These are phyloP conservation scores for Drosophila recens DNA, from an alignment of 2,888 invertebrate genomes.

Conservation along the genomic window DNA sequence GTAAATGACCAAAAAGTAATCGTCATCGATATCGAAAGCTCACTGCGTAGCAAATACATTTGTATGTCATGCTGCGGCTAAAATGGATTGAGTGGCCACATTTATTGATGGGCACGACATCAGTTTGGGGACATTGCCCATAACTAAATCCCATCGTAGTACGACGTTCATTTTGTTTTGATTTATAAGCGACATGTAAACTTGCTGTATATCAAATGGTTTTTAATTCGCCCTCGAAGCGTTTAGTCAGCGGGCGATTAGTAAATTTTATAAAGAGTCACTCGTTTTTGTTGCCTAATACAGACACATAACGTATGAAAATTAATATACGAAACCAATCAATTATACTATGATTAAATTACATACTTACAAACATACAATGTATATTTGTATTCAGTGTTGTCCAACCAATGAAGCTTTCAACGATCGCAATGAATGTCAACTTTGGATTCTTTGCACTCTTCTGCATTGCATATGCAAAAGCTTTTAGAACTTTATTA, in stretches of 20 bases:
- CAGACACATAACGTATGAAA: neutral
- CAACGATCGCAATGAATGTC: constrained; percentile 9
- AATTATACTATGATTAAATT: constrained; percentile 17
- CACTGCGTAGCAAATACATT: constrained; percentile 20
- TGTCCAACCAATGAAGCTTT: constrained; percentile 7
- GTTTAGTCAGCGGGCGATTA: constrained; percentile 29
- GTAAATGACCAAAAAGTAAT: constrained; percentile 71
- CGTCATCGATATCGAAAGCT: constrained; percentile 16
- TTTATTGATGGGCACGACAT: constrained; percentile 61
- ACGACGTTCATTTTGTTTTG: constrained; percentile 15
- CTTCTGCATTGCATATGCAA: neutral
- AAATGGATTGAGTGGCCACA: constrained; percentile 56
- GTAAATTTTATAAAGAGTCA: constrained; percentile 20
- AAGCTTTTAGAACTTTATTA: constrained; percentile 4
- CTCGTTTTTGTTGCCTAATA: constrained; percentile 22
- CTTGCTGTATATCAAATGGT: constrained; percentile 38
- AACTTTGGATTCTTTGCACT: constrained; percentile 1
- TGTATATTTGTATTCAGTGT: neutral
- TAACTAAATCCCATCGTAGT: constrained; percentile 12
- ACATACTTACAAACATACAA: neutral
- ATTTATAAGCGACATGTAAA: constrained; percentile 45
- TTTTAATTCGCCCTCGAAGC: constrained; percentile 21
- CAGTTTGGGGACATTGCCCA: constrained; percentile 47
- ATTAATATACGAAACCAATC: constrained; percentile 21
- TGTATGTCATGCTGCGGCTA: constrained; percentile 37